A percentile compares a stretch with the other conserved stretches of the same genome.
These are phyloP conservation scores for Ornithoptera alexandrae DNA, from an alignment of 2,888 invertebrate genomes.

Conservation along the genomic window DNA sequence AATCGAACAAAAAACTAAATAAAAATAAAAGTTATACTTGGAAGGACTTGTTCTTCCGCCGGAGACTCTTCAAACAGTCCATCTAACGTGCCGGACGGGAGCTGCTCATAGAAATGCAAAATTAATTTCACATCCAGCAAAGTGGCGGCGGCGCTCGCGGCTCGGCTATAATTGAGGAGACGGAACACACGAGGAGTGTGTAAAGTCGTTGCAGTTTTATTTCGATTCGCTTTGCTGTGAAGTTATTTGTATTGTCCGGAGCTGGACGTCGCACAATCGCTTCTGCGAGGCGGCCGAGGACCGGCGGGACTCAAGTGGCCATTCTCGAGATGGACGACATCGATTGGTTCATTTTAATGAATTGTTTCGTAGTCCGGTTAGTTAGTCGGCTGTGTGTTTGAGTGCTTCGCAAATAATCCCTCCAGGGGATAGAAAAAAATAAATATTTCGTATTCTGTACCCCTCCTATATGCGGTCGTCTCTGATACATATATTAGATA, in stretches of 20 bases:
- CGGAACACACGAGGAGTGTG: constrained; percentile 45
- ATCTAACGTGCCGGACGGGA: constrained; percentile 38
- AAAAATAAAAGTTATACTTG: not conserved
- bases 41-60: constrained; percentile 23
- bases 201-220: constrained; percentile 52
- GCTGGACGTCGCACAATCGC: constrained; percentile 40
- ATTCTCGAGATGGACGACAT: constrained; percentile 22
- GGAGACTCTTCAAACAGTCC: constrained; percentile 34
- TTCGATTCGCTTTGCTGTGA: constrained; percentile 47
- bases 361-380: constrained; percentile 8
- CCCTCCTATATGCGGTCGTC: too few species aligned
- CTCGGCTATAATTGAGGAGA: constrained; percentile 53
- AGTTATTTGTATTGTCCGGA: constrained; percentile 50
- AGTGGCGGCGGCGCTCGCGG: constrained; percentile 47
- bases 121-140: constrained; percentile 55
- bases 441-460: too few species aligned
- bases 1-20: constrained; percentile 25
- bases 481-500: too few species aligned
- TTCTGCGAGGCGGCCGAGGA: constrained; percentile 30
- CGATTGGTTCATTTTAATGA: constrained; percentile 19
- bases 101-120: constrained; percentile 52
- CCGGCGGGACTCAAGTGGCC: constrained; percentile 26
- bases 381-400: constrained; percentile 1
- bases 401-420: not conserved
- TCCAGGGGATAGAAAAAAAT: too few species aligned